phyloP scores from a whole-genome alignment of 2,113 vertebrate genomes.

The Channa argus region DNA sequence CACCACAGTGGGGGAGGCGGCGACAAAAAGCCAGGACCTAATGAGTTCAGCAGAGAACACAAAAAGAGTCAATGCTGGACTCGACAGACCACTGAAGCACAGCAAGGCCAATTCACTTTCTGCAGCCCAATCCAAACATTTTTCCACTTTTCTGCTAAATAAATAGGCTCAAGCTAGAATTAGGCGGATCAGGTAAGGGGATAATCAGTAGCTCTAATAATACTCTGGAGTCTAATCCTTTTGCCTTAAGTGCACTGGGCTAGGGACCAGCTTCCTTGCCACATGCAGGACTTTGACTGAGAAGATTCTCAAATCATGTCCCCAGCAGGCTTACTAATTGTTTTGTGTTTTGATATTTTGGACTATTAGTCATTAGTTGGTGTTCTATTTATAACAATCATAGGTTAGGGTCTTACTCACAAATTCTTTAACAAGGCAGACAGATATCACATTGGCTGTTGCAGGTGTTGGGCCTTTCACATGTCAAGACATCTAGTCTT shows the following conservation, averaged over 20 bases:
- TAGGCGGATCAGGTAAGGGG: slow-evolving; percentile 81
- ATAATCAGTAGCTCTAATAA: slow-evolving; percentile 89
- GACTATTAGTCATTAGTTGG: background rate
- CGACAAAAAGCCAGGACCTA: slow-evolving; percentile 73
- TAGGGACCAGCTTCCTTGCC: slow-evolving; percentile 69
- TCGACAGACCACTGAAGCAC: slow-evolving; percentile 39
- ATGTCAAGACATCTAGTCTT: slow-evolving; percentile 1
- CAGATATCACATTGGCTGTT: background rate
- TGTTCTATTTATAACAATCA: background rate
- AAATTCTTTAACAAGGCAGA: background rate
- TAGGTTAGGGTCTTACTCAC: background rate
- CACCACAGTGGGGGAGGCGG: slow-evolving; percentile 52
- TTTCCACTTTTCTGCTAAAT: slow-evolving; percentile 68
- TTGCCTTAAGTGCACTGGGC: slow-evolving; percentile 84
- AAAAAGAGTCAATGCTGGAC: slow-evolving; percentile 45
- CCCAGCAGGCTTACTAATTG: slow-evolving; percentile 6
- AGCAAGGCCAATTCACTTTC: slow-evolving; percentile 54
- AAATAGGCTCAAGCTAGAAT: slow-evolving; percentile 72
- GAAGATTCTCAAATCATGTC: slow-evolving; percentile 47
- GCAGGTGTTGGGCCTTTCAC: slow-evolving; percentile 1
- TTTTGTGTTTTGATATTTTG: slow-evolving; percentile 24
- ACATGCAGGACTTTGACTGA: slow-evolving; percentile 58
- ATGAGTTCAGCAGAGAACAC: slow-evolving; percentile 69
- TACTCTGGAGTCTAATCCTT: slow-evolving; percentile 87
- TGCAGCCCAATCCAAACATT: slow-evolving; percentile 56